Conservation (phyloP, 2,113 vertebrate species). For the Cromileptes altivelis region DNA sequence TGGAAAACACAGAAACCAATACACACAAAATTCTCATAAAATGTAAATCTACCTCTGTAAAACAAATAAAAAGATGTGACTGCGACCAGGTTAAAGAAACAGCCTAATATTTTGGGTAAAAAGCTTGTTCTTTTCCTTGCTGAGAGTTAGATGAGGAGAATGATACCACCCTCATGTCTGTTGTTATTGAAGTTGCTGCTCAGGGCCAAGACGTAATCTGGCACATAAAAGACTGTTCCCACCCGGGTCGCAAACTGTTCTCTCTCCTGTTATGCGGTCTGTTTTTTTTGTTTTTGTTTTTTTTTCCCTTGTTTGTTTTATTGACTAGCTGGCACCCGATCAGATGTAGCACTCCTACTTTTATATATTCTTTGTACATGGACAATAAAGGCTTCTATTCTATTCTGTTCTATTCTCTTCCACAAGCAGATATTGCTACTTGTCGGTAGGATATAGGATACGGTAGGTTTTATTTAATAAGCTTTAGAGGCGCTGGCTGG, state of each 20-base stretch:
- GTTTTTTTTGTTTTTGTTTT: too few relatives aligned
- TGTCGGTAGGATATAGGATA: neutral
- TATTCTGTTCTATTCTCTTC: too few relatives aligned
- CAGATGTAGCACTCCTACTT: too few relatives aligned
- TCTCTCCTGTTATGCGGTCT: too few relatives aligned
- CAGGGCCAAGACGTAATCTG: neutral
- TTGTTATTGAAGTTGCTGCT: neutral
- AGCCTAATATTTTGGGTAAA: neutral
- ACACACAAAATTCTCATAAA: neutral
- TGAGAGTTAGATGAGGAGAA: neutral
- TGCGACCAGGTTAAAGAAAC: neutral
- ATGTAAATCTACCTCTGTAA: too few relatives aligned
- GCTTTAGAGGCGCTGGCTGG: neutral
- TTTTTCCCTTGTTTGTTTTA: too few relatives aligned
- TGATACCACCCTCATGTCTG: too few relatives aligned
- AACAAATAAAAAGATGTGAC: neutral
- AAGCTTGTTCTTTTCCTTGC: neutral
- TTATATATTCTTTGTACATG: too few relatives aligned
- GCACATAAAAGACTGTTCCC: neutral
- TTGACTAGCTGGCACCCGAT: too few relatives aligned
- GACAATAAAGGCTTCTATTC: too few relatives aligned
- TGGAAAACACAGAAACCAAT: neutral
- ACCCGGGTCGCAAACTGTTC: too few relatives aligned
- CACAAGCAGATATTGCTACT: neutral
- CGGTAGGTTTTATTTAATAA: neutral